These are phyloP conservation scores for Polyergus mexicanus DNA, from an alignment of 1,140 invertebrate species.

Conservation along the genomic window DNA sequence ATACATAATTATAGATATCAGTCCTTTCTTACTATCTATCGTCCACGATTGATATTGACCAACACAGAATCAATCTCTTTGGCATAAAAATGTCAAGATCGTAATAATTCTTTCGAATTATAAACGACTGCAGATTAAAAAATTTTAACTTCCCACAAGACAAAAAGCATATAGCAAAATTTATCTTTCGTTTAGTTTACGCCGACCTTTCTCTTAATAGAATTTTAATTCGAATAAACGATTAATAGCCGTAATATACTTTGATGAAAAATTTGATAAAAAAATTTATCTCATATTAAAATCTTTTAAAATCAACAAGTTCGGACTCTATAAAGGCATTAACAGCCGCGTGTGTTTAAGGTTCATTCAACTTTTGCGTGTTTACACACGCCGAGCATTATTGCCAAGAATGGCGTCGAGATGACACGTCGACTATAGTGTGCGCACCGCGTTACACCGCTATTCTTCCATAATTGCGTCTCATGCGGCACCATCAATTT, in stretches of 20 bases:
- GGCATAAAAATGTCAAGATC: background rate
- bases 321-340: background rate
- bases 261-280: background rate
- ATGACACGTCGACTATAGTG: constrained; percentile 16
- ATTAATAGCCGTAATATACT: background rate
- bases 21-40: background rate
- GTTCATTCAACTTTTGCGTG: constrained; percentile 7
- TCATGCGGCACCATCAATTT: constrained; percentile 44
- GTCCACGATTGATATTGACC: background rate
- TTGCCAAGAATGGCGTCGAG: constrained; percentile 6
- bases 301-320: background rate
- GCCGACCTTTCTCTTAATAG: background rate
- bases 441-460: constrained; percentile 9
- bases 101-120: background rate
- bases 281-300: background rate
- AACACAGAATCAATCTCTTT: background rate
- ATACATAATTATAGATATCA: constrained; percentile 29
- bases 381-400: constrained; percentile 36
- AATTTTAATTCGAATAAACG: background rate
- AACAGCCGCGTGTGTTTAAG: constrained; percentile 1
- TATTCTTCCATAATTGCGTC: constrained; percentile 48
- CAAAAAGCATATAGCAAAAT: background rate
- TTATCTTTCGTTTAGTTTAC: background rate
- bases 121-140: background rate
- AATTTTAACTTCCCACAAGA: background rate